A percentile compares a stretch with the other conserved stretches of the same genome.
phyloP scores from a whole-genome alignment of 37 sponge, comb jelly and placozoan genomes.

The Spongilla lacustris region DNA sequence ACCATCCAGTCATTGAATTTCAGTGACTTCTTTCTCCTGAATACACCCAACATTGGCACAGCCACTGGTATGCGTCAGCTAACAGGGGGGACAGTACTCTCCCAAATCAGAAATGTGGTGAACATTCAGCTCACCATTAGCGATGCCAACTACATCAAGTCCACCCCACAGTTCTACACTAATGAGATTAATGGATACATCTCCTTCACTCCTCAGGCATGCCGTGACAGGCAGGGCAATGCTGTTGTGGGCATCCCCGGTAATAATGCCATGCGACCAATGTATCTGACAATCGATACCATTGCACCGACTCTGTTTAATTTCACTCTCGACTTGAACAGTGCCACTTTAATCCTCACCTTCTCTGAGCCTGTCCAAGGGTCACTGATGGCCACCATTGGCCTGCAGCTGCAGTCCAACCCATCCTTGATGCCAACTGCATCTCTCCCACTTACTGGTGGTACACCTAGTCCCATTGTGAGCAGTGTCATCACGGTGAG shows the following conservation, averaged over 20 bases:
- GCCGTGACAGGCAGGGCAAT: conserved; percentile 75
- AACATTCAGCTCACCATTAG: conserved; percentile 47
- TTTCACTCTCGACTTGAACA: conserved; percentile 79
- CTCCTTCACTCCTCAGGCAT: conserved; percentile 56
- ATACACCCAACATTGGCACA: conserved; percentile 78
- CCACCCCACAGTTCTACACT: conserved; percentile 72
- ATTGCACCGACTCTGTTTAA: conserved; percentile 54
- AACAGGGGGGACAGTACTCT: conserved; percentile 65
- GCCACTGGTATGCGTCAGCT: conserved; percentile 38
- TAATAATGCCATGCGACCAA: conserved; percentile 58
- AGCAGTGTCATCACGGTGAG: conserved; percentile 45
- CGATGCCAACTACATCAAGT: conserved; percentile 83
- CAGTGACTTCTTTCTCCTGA: conserved; percentile 67
- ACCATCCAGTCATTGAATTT: conserved; percentile 62
- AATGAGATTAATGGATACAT: conserved; percentile 83
- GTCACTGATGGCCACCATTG: conserved; percentile 22
- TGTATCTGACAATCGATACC: conserved; percentile 43
- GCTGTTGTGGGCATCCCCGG: conserved; percentile 57
- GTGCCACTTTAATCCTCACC: conserved; percentile 66
- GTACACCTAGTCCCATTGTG: conserved; percentile 35
- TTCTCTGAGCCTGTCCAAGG: conserved; percentile 87
- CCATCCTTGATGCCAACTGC: conserved; percentile 21
- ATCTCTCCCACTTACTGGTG: conserved; percentile 25
- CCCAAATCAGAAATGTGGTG: conserved; percentile 45
- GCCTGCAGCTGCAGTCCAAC: conserved; percentile 54